phyloP scores from a whole-genome alignment of 2,113 vertebrate genomes.

The Corynorhinus townsendii region DNA sequence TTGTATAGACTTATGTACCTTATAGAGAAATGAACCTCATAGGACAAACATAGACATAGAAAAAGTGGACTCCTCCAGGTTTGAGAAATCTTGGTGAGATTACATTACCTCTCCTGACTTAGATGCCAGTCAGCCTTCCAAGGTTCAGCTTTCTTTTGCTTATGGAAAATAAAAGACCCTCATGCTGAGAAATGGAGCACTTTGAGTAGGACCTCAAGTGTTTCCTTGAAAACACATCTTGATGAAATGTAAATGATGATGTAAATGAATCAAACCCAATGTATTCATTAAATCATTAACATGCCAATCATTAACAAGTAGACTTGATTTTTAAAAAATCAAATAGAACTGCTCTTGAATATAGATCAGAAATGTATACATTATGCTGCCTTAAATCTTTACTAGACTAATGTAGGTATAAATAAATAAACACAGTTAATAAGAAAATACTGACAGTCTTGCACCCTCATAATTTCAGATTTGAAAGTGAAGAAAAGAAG shows the following conservation, averaged over 20 bases:
- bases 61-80: not conserved
- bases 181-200: not conserved
- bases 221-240: conserved; percentile 51
- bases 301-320: conserved; percentile 60
- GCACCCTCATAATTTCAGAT: not conserved
- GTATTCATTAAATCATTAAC: conserved; percentile 58
- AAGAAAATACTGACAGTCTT: not conserved
- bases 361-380: not conserved
- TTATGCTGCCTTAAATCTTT: not conserved
- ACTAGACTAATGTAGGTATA: not conserved
- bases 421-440: conserved; percentile 20
- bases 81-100: not conserved
- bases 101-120: not conserved
- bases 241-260: conserved; percentile 58
- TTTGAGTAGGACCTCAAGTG: conserved; percentile 40
- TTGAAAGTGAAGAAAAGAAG: not conserved
- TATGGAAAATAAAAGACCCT: not conserved
- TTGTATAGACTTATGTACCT: not conserved
- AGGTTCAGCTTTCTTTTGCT: not conserved
- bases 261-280: conserved; percentile 53
- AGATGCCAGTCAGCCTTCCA: not conserved
- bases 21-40: not conserved
- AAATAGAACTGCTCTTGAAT: not conserved
- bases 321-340: conserved; percentile 29
- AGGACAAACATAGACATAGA: not conserved